Percentiles rank a stretch among this genome's conserved stretches.
Evolutionary conservation across 1,140 invertebrate species (phyloP).

Genomic region (Drosophila rufa): DNA sequence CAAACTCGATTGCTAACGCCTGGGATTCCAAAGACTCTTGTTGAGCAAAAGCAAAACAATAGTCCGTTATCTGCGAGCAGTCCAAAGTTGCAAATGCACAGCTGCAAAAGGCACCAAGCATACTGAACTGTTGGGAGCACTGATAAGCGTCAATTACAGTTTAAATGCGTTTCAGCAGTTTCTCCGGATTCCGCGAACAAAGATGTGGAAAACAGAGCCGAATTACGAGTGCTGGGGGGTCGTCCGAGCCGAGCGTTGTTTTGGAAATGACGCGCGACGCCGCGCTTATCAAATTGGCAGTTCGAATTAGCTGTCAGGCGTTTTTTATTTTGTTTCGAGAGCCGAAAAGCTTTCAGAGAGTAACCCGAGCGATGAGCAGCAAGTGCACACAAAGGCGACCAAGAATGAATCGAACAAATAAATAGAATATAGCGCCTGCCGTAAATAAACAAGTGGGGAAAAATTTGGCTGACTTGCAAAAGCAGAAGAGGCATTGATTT

Average conservation of each 20-base stretch:
- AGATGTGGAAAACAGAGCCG: not conserved
- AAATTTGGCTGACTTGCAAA: constrained; percentile 39
- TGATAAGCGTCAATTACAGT: constrained; percentile 21
- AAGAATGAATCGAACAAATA: constrained; percentile 24
- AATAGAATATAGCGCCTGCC: not conserved
- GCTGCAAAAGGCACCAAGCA: constrained; percentile 17
- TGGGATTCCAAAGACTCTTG: not conserved
- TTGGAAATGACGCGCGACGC: constrained; percentile 34
- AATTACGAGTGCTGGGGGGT: constrained; percentile 20
- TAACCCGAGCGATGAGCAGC: constrained; percentile 7
- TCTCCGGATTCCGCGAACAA: constrained; percentile 7
- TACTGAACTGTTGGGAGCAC: not conserved
- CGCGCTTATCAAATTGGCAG: constrained; percentile 47
- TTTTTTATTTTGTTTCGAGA: constrained; percentile 5
- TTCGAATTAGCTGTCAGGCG: constrained; percentile 27
- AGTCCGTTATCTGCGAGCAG: constrained; percentile 2
- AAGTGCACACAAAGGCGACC: constrained; percentile 32
- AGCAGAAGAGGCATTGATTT: constrained; percentile 8
- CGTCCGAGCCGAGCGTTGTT: not conserved
- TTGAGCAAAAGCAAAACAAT: not conserved
- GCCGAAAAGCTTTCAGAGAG: constrained; percentile 12
- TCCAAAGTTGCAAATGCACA: constrained; percentile 40
- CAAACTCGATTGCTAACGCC: constrained; percentile 11
- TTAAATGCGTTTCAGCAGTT: constrained; percentile 33
- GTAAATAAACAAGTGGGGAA: constrained; percentile 38